Evolutionary conservation across 2,797 vertebrate species (phyloP).

Genomic region (Trachurus trachurus): DNA sequence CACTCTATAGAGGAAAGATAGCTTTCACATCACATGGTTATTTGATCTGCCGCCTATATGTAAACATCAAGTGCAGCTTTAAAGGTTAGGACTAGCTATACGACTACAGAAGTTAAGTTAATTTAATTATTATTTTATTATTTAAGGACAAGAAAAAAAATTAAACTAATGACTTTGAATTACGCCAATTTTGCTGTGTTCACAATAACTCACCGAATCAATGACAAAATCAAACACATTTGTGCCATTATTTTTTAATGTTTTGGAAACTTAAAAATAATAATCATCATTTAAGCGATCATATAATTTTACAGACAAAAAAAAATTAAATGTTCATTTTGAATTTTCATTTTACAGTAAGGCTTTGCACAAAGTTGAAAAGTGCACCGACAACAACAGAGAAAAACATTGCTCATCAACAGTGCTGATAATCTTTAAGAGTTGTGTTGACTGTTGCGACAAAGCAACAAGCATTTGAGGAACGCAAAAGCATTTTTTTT

Average conservation of each 20-base stretch:
- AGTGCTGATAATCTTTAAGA: constrained; percentile 17
- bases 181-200: background rate
- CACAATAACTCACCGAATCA: background rate
- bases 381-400: constrained; percentile 16
- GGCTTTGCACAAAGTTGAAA: constrained; percentile 55
- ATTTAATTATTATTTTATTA: background rate
- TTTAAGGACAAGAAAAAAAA: background rate
- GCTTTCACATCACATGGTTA: background rate
- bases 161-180: background rate
- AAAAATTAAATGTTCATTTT: constrained; percentile 30
- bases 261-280: constrained; percentile 47
- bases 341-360: constrained; percentile 47
- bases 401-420: constrained; percentile 15
- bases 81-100: too few relatives aligned
- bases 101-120: too few relatives aligned
- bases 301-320: constrained; percentile 38
- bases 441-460: constrained; percentile 25
- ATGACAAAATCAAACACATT: background rate
- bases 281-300: constrained; percentile 38
- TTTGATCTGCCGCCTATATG: background rate
- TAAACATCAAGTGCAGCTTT: background rate
- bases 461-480: constrained; percentile 19
- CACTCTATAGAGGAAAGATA: background rate
- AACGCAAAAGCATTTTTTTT: background rate
- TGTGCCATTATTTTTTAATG: constrained; percentile 70